Evolutionary conservation across 2,113 vertebrate genomes (phyloP), one percentile per base, ranked within the genome.

Genomic region (Bagarius yarrelli): DNA sequence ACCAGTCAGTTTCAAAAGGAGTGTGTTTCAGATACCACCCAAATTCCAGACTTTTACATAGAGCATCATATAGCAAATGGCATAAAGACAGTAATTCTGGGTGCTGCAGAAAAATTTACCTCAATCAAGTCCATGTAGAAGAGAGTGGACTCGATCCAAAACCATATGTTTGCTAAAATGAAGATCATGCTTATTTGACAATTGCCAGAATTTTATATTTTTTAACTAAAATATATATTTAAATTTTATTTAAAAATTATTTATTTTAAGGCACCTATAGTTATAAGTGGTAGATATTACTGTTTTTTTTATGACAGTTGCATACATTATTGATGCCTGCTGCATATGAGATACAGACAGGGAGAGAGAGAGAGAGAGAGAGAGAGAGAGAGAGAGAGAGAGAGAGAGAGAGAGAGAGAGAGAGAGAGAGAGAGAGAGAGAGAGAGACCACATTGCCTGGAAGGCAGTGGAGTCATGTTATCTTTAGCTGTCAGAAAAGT

Each of bases 381-480:
- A 18, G 32, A 16, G 53, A 8, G 27, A 32, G n/a, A 52, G 25
- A 27, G 25, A 53, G 25, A 15, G 12, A 16, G 9, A 55, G 27
- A 16, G 14, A 16, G 11, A 2, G 14, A 2, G 11, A 16, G 14
- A 16, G 11, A 16, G 14, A 16, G 11, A n/a, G n/a, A n/a, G n/a
- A n/a, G n/a, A n/a, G n/a, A n/a, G n/a, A n/a, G n/a, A 50, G 4
- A 50, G 47, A 50, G 53, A 56, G 63, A 66, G 16, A 34, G 32
- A 34, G 15, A 25, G 12, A 27, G 69, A 50, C 78, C 66, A 79
- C 70, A 27, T 73, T 60, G 72, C 64, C 78, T 76, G 80, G 64
- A 47, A 74, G 25, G 21, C 59, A 85, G 40, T 75, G 85, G 84
- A 85, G 84, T 80, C 84, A 83, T 86, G 77, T 85, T 86, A 86